Percentiles rank a stretch among this genome's conserved stretches.
Evolutionary conservation across 2,888 invertebrate species (phyloP).

Genomic region (Drosophila percnosoma): DNA sequence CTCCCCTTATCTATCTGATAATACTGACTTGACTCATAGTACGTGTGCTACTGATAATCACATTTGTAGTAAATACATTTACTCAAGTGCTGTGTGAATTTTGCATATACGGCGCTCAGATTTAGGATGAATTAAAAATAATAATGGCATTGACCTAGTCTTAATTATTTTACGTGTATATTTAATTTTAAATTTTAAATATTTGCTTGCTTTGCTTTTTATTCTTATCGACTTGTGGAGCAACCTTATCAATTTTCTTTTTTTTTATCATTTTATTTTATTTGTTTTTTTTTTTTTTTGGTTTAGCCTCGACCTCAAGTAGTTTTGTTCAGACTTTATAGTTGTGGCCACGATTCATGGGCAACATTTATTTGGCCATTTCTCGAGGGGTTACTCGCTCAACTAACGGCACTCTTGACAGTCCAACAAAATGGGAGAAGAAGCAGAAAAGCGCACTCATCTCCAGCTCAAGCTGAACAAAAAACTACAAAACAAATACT

Average conservation of each 20-base stretch:
- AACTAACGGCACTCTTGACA: conserved; percentile 65
- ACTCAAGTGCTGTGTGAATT: conserved; percentile 5
- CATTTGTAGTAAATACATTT: not conserved
- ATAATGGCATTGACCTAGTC: conserved; percentile 50
- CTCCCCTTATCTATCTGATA: conserved; percentile 19
- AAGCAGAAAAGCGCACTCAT: conserved; percentile 18
- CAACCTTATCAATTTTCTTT: conserved; percentile 13
- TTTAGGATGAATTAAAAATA: conserved; percentile 22
- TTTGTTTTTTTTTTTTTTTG: not conserved
- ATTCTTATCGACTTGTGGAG: not conserved
- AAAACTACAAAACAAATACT: conserved; percentile 72
- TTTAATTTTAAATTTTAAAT: conserved; percentile 3
- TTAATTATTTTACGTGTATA: conserved; percentile 25
- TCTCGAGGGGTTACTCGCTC: conserved; percentile 39
- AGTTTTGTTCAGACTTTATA: conserved; percentile 38
- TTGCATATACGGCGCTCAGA: conserved; percentile 10
- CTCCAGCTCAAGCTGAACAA: conserved; percentile 46
- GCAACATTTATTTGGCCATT: conserved; percentile 13
- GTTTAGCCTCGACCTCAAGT: conserved; percentile 17
- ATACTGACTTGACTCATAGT: not conserved
- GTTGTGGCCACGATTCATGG: conserved; percentile 26
- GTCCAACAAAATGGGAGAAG: not conserved
- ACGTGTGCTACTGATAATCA: conserved; percentile 22
- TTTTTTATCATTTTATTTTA: not conserved
- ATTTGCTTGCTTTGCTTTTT: not conserved